phyloP scores from a whole-genome alignment of 2,113 vertebrate genomes.

The Tetraodon nigroviridis region DNA sequence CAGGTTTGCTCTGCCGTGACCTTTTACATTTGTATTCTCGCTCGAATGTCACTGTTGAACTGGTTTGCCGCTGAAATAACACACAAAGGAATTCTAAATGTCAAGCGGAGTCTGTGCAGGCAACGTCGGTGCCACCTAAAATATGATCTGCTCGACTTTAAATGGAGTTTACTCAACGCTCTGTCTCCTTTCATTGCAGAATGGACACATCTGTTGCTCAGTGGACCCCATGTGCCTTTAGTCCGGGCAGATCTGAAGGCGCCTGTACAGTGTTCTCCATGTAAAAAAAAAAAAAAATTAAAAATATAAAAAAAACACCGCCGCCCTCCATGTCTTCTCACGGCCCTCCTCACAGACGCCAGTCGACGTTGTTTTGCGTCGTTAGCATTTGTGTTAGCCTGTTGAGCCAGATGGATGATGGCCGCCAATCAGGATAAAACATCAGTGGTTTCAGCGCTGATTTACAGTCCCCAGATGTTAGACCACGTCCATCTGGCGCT shows the following conservation, averaged over 20 bases:
- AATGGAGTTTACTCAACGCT: constrained; percentile 12
- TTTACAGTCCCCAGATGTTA: constrained; percentile 21
- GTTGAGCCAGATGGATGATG: constrained; percentile 38
- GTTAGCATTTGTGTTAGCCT: constrained; percentile 33
- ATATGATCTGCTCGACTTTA: no score
- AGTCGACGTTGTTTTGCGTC: constrained; percentile 48
- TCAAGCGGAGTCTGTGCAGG: constrained; percentile 26
- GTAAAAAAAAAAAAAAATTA: constrained; percentile 56
- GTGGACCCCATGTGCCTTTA: constrained; percentile 99
- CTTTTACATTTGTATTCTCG: constrained; percentile 31
- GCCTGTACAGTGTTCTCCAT: constrained; percentile 72
- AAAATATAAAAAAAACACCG: constrained; percentile 45
- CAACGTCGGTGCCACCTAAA: no score
- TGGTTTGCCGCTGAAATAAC: constrained; percentile 29
- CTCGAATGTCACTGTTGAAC: constrained; percentile 30
- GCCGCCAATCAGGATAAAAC: constrained; percentile 20
- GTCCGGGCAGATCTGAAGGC: constrained; percentile 76
- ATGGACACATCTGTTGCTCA: constrained; percentile 97
- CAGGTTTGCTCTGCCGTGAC: constrained; percentile 11
- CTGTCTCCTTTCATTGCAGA: constrained; percentile 73
- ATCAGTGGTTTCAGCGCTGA: constrained; percentile 8
- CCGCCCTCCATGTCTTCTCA: constrained; percentile 48
- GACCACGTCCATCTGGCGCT: constrained; percentile 28
- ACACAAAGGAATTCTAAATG: constrained; percentile 45
- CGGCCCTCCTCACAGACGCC: constrained; percentile 43